A percentile compares a stretch with the other conserved stretches of the same genome.
These are phyloP conservation scores for Hydroisotoma schaefferi DNA, from an alignment of 2,888 invertebrate species.

Conservation along the genomic window DNA sequence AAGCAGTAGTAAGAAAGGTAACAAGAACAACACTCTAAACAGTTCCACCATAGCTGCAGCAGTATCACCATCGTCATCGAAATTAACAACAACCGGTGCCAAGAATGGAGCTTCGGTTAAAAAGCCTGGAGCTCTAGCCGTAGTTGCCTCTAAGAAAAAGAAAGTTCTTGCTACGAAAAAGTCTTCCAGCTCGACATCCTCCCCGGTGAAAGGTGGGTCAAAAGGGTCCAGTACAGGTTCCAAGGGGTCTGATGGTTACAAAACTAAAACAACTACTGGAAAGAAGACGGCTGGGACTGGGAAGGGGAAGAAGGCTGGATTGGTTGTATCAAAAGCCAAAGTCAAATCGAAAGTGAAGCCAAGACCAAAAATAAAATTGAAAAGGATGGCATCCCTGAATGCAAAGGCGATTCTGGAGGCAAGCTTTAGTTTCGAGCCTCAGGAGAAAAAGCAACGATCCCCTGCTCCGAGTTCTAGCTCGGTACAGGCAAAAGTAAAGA, in stretches of 20 bases:
- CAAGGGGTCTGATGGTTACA: slow-evolving; percentile 10
- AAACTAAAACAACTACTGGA: slow-evolving; percentile 6
- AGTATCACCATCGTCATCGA: neutral
- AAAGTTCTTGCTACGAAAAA: neutral
- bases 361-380: slow-evolving; percentile 38
- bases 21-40: slow-evolving; percentile 13
- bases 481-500: slow-evolving; percentile 7
- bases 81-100: slow-evolving; percentile 16
- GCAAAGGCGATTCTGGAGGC: slow-evolving; percentile 47
- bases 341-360: slow-evolving; percentile 38
- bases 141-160: slow-evolving; percentile 35
- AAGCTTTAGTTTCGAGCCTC: slow-evolving; percentile 43
- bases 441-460: slow-evolving; percentile 38
- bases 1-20: slow-evolving; percentile 6
- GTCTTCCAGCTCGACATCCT: neutral
- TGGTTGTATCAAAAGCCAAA: no score
- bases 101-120: slow-evolving; percentile 23
- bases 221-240: slow-evolving; percentile 18
- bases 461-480: slow-evolving; percentile 35
- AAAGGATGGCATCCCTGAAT: slow-evolving; percentile 45
- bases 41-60: no score
- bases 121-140: slow-evolving; percentile 25
- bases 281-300: slow-evolving; percentile 1
- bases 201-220: neutral
- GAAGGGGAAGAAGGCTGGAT: slow-evolving; percentile 12